Percentiles rank a stretch among this genome's conserved stretches.
Evolutionary conservation across 2,797 vertebrate species (phyloP).

Genomic region (Etheostoma nigrum): DNA sequence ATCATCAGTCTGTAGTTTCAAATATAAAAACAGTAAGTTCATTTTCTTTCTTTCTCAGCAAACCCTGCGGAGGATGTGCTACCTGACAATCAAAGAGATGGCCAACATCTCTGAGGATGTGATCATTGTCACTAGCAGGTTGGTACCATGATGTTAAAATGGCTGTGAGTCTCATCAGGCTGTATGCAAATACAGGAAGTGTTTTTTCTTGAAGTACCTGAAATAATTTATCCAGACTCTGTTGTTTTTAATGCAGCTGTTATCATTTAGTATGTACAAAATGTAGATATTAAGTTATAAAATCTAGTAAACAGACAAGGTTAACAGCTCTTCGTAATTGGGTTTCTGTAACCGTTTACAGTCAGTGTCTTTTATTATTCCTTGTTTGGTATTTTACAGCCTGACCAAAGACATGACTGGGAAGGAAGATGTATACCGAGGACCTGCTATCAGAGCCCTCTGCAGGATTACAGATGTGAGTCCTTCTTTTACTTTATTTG

Average conservation of each 20-base stretch:
- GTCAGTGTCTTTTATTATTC: not conserved
- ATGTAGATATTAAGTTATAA: not conserved
- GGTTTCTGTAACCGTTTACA: not conserved
- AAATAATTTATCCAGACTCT: not conserved
- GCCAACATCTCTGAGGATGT: slow-evolving; percentile 99
- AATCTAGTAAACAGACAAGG: not conserved
- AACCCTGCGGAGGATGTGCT: slow-evolving; percentile 98
- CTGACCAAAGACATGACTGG: slow-evolving; percentile 99
- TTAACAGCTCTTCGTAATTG: not conserved
- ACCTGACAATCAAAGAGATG: slow-evolving; percentile 99
- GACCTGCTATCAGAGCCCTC: slow-evolving; percentile 95
- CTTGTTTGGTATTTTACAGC: slow-evolving; percentile 74
- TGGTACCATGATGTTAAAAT: slow-evolving; percentile 30
- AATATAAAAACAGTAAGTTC: not conserved
- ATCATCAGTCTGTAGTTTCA: not conserved
- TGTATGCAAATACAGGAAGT: not conserved
- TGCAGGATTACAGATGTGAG: slow-evolving; percentile 98
- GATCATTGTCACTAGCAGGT: slow-evolving; percentile 99
- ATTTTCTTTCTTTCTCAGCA: slow-evolving; percentile 82
- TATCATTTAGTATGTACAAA: not conserved
- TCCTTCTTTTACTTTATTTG: slow-evolving; percentile 6
- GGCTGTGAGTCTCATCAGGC: not conserved
- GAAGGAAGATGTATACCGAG: slow-evolving; percentile 96
- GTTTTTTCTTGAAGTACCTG: not conserved
- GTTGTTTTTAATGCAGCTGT: not conserved